Evolutionary conservation across 2,797 vertebrate species (phyloP).

Genomic region (Stomatorhinus walkeri): DNA sequence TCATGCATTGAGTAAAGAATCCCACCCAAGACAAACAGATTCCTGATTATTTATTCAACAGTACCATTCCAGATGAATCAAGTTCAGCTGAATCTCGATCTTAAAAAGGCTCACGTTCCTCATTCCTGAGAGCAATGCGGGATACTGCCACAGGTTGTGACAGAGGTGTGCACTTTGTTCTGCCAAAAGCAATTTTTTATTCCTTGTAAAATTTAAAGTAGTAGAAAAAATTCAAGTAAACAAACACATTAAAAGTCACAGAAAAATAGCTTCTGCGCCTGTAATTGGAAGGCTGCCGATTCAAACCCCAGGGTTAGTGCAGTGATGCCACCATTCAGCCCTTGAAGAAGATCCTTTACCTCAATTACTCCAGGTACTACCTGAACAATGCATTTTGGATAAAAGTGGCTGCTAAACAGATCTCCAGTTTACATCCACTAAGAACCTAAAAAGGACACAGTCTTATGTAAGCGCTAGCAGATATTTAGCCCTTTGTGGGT

Average conservation of each 20-base stretch:
- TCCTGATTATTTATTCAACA: not conserved
- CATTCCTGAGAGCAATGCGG: not conserved
- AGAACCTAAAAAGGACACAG: not conserved
- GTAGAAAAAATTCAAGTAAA: not conserved
- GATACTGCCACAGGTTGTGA: not conserved
- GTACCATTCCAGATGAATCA: not conserved
- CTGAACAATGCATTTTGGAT: not conserved
- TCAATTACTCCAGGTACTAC: not conserved
- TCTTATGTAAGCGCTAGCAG: not conserved
- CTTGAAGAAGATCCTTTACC: not conserved
- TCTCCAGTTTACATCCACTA: not conserved
- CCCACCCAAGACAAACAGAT: not conserved
- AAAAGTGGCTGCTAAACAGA: not conserved
- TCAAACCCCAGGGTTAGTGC: not conserved
- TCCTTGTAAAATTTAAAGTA: not conserved
- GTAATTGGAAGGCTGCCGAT: not conserved
- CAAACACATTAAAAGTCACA: not conserved
- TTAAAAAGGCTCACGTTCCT: not conserved
- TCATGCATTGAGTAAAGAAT: not conserved
- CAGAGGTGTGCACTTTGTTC: not conserved
- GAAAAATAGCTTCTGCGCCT: not conserved
- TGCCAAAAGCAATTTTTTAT: not conserved
- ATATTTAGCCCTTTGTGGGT: not conserved
- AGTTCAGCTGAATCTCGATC: not conserved
- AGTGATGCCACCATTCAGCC: not conserved